Evolutionary conservation across 2,888 invertebrate genomes (phyloP).

Genomic region (Acanthosoma haemorrhoidale): DNA sequence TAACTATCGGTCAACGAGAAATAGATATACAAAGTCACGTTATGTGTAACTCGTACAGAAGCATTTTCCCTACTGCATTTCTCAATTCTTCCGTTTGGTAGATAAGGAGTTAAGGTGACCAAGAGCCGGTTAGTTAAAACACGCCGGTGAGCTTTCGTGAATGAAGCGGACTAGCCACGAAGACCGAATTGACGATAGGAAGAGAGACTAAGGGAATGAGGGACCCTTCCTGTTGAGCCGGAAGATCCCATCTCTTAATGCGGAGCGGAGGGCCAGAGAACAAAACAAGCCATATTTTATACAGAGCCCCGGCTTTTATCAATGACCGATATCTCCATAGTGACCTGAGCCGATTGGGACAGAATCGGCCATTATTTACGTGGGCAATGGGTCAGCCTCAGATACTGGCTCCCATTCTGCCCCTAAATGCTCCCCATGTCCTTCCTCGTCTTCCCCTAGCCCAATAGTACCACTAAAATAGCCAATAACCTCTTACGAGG

Average conservation of each 20-base stretch:
- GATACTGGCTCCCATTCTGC: not conserved
- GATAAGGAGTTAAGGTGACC: too few relatives aligned
- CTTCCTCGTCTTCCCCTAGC: not conserved
- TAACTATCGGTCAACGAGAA: too few relatives aligned
- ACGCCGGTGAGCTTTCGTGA: too few relatives aligned
- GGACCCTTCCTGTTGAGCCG: not conserved
- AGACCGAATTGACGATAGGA: too few relatives aligned
- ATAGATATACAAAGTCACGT: too few relatives aligned
- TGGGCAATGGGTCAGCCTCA: constrained; percentile 22
- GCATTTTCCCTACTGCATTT: too few relatives aligned
- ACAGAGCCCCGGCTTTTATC: not conserved
- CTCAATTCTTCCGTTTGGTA: too few relatives aligned
- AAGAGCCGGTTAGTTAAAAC: too few relatives aligned
- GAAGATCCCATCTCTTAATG: constrained; percentile 21
- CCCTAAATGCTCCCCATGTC: not conserved
- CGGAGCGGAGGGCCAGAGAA: not conserved
- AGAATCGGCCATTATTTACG: constrained; percentile 20
- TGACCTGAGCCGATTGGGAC: constrained; percentile 22
- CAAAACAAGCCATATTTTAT: constrained; percentile 27
- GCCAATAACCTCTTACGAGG: not conserved
- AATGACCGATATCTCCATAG: constrained; percentile 24
- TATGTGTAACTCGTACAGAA: too few relatives aligned
- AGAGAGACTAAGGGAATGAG: not conserved
- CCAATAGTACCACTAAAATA: not conserved
- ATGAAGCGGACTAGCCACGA: too few relatives aligned